Evolutionary conservation across 2,888 invertebrate species (phyloP), one percentile per base, ranked within the genome.

Genomic region (Pocota personata): DNA sequence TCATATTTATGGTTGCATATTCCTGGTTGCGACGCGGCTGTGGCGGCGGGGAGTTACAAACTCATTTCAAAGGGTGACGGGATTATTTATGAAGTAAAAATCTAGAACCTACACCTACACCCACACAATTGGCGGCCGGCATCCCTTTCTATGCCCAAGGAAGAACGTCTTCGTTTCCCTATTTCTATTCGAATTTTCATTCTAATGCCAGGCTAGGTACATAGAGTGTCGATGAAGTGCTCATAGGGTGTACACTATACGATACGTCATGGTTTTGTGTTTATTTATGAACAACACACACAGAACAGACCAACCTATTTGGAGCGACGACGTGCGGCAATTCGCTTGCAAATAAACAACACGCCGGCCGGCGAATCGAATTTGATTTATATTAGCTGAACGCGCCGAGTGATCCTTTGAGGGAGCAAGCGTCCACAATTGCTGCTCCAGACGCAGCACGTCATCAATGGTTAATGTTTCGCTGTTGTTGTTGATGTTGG

Each of bases 351-450:
- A 66, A 79, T 71, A 72, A 79, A 71, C 79, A 64, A 64, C 64
- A 79, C 71, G 24, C 48, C 79, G 40, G 24, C 48, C 79, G 40
- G 69, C 67, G 32, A 75, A 86, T 86, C 82, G 86, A 86, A 86
- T 86, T 86, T 86, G 86, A 86, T 86, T 86, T 86, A 86, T 86
- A 82, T 86, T 86, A 80, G 84, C 71, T 52, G 40, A 72, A 71
- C 71, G 72, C 82, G 82, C 60, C 71, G 80, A 86, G 76, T 77
- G 86, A 86, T 86, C 86, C 82, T 86, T 82, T 71, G 66, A 72
- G 75, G 43, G 79, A 50, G 43, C 64, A 58, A 43, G 50, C 7
- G 40, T 50, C 37, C 37, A 37, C 16, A 32, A 7, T 12, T 14
- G 12, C 10, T 16, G 50, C 16, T 24, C 24, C 37, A 58, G 27